A percentile compares a stretch with the other conserved stretches of the same genome.
These are phyloP conservation scores for Leptoteleia sp. DNA, from an alignment of 1,140 invertebrate genomes.

Conservation along the genomic window DNA sequence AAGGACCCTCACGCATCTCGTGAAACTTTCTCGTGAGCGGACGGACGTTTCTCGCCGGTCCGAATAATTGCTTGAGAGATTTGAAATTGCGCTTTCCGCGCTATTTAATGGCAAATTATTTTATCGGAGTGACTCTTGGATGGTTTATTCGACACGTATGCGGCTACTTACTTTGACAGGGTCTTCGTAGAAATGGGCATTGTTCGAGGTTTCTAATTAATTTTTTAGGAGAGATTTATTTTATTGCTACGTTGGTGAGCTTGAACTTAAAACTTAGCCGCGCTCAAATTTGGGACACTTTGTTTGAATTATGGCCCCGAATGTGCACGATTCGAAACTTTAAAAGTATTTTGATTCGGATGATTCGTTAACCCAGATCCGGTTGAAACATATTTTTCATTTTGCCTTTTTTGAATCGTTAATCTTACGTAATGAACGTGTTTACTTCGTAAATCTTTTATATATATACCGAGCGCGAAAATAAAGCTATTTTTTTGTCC, in stretches of 20 bases:
- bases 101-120: constrained; percentile 62
- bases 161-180: constrained; percentile 31
- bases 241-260: constrained; percentile 29
- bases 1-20: constrained; percentile 55
- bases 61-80: constrained; percentile 58
- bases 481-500: no score
- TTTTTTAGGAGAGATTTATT: constrained; percentile 39
- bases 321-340: constrained; percentile 7
- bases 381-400: no score
- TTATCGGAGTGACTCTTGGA: constrained; percentile 30
- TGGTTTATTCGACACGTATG: constrained; percentile 40
- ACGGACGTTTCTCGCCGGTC: constrained; percentile 47
- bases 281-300: constrained; percentile 15
- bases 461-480: no score
- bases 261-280: constrained; percentile 33
- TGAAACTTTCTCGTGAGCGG: constrained; percentile 57
- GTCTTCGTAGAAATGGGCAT: constrained; percentile 32
- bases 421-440: not conserved
- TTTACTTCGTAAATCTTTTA: no score
- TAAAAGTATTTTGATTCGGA: not conserved
- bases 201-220: constrained; percentile 57
- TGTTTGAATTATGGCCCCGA: constrained; percentile 26
- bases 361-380: constrained; percentile 4
- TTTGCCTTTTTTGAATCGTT: not conserved
- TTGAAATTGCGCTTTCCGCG: constrained; percentile 58